These are phyloP conservation scores for Marronus borbonicus DNA, from an alignment of 2,888 invertebrate genomes.

Conservation along the genomic window DNA sequence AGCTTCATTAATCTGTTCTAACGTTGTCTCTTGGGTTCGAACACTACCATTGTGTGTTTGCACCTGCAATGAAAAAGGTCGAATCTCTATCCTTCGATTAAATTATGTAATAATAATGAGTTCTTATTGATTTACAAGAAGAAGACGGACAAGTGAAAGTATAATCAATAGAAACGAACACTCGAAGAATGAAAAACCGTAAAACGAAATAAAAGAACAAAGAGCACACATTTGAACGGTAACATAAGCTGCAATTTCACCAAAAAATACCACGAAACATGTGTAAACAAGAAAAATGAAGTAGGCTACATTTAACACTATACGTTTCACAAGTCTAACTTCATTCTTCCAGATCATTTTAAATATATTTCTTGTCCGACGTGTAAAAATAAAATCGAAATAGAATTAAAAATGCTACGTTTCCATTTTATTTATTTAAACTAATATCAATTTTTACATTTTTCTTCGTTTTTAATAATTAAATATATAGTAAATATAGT, in stretches of 20 bases:
- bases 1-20: conserved; percentile 75
- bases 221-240: no score
- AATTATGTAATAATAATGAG: conserved; percentile 27
- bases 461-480: conserved; percentile 24
- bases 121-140: conserved; percentile 27
- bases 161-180: neutral
- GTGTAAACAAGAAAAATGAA: no score
- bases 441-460: conserved; percentile 36
- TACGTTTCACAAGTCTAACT: neutral
- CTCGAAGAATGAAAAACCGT: neutral
- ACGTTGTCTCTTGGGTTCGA: conserved; percentile 83
- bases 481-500: conserved; percentile 7
- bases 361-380: no score
- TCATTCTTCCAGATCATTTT: no score
- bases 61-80: conserved; percentile 71
- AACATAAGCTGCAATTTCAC: no score
- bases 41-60: conserved; percentile 88
- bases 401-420: conserved; percentile 36
- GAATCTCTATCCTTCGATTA: conserved; percentile 47
- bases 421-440: conserved; percentile 42
- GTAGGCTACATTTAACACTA: no score
- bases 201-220: neutral
- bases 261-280: no score
- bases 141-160: neutral
- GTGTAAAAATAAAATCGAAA: neutral